Evolutionary conservation across 2,888 invertebrate genomes (phyloP).

Genomic region (Trachelus troglodyta): DNA sequence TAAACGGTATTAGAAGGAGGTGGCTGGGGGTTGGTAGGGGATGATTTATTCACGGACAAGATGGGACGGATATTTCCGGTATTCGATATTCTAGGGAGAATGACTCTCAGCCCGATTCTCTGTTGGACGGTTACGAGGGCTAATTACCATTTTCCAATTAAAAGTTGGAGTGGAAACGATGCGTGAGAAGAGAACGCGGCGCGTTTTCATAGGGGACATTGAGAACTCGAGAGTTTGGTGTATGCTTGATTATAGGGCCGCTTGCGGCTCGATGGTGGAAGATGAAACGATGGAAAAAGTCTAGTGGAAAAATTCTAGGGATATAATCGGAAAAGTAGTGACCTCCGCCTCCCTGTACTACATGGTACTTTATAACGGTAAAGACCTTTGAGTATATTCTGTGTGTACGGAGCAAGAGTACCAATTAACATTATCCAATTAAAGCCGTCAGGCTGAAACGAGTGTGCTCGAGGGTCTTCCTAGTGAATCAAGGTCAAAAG

Average conservation of each 20-base stretch:
- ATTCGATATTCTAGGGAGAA: background rate
- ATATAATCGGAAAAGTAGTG: background rate
- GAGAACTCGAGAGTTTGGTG: background rate
- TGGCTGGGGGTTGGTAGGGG: background rate
- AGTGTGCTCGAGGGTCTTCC: background rate
- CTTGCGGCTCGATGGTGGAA: background rate
- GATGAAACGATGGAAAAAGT: background rate
- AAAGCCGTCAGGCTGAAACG: conserved; percentile 28
- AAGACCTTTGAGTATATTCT: background rate
- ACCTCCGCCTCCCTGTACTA: background rate
- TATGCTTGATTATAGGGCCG: background rate
- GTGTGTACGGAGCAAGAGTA: conserved; percentile 7
- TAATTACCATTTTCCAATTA: conserved; percentile 49
- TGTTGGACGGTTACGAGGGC: conserved; percentile 31
- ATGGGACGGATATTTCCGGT: background rate
- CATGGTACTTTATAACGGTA: background rate
- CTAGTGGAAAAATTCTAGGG: background rate
- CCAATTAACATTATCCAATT: conserved; percentile 48
- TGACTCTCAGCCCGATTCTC: conserved; percentile 6
- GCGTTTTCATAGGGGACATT: background rate
- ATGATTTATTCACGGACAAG: background rate
- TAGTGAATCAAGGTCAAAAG: background rate
- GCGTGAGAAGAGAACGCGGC: conserved; percentile 10
- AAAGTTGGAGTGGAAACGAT: conserved; percentile 34
- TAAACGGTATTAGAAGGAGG: background rate